Base-by-base conservation (phyloP, 1,140 invertebrate species). In the Pogonomyrmex barbatus region DNA sequence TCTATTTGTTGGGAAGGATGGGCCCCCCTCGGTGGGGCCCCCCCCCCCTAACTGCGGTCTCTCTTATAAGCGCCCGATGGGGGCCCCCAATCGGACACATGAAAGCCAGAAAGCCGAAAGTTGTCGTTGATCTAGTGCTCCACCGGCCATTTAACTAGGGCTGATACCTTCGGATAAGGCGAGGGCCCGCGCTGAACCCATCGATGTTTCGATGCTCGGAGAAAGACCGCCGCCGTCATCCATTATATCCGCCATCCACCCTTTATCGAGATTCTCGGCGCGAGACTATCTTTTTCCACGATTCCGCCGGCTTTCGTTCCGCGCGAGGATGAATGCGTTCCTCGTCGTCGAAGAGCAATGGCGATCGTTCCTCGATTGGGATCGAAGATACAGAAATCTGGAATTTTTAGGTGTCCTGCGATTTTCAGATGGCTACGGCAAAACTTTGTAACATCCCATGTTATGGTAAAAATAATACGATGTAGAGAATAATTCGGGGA, bases 41-140 rank as follows among this genome's bases (percentile, higher is more conserved):
- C 87, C 89, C 90, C 88, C 87, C 91, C 89, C 91, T 89, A 92
- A 92, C 90, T 88, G 91, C 92, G 92, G 89, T 79, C 91, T 88
- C 91, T 90, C 88, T 91, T 92, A 89, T 91, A 90, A 90, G 87
- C 86, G 81, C 85, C 75, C 90, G 71, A 78, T 87, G 91, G 92
- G 82, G 88, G 88, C 90, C 87, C 77, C 89, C 89, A 90, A 92
- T 92, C 91, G 92, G 92, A 92, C 90, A 94, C 93, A 94, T 94
- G 92, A 95, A 95, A 95, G 94, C 91, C 92, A 90, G 91, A 90
- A 92, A 89, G 93, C 93, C 93, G 93, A 94, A 94, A 94, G 87
- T 92, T 93, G 94, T 94, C 93, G 93, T 95, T 95, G 94, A 95
- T 95, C 94, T 94, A 95, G 94, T 95, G 93, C 93, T 87, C 87